Conservation (phyloP, 2,888 invertebrate genomes). For the Corythucha ciliata region DNA sequence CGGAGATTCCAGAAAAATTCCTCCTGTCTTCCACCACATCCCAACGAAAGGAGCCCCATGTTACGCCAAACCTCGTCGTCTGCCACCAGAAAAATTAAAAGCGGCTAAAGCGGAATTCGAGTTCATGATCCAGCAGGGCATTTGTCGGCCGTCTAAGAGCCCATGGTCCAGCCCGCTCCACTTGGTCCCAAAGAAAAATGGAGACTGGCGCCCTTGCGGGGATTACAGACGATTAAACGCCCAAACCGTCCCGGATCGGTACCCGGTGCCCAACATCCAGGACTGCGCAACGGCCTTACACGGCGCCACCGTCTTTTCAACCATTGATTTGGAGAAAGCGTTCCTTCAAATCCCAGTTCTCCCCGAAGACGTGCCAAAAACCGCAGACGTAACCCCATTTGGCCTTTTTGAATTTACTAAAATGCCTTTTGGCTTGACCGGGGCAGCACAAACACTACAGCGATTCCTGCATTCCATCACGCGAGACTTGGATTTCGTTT, state of each 20-base stretch:
- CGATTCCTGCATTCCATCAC: constrained; percentile 13
- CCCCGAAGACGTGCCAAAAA: constrained; percentile 33
- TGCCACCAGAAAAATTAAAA: constrained; percentile 36
- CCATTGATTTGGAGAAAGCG: constrained; percentile 38
- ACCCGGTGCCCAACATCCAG: constrained; percentile 36
- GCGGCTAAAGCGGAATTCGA: constrained; percentile 37
- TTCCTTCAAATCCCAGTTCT: constrained; percentile 36
- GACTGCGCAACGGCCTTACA: constrained; percentile 34
- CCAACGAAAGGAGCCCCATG: constrained; percentile 38
- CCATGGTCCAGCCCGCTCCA: constrained; percentile 39
- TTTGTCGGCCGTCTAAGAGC: constrained; percentile 36
- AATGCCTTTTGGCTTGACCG: constrained; percentile 15
- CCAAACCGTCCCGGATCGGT: constrained; percentile 34
- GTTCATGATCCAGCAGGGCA: constrained; percentile 36
- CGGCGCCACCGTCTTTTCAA: constrained; percentile 36
- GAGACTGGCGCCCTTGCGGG: constrained; percentile 39
- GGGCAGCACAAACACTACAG: constrained; percentile 18
- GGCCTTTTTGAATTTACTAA: constrained; percentile 12
- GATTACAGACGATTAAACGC: constrained; percentile 40
- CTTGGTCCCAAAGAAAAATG: constrained; percentile 35
- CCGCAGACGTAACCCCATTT: constrained; percentile 33
- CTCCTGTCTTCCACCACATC: constrained; percentile 35
- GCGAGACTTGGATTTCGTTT: not conserved
- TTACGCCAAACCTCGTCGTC: constrained; percentile 34
- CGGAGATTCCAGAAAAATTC: no score